These are phyloP conservation scores for Pitangus sulphuratus DNA, from an alignment of 2,797 vertebrate genomes.

Conservation along the genomic window DNA sequence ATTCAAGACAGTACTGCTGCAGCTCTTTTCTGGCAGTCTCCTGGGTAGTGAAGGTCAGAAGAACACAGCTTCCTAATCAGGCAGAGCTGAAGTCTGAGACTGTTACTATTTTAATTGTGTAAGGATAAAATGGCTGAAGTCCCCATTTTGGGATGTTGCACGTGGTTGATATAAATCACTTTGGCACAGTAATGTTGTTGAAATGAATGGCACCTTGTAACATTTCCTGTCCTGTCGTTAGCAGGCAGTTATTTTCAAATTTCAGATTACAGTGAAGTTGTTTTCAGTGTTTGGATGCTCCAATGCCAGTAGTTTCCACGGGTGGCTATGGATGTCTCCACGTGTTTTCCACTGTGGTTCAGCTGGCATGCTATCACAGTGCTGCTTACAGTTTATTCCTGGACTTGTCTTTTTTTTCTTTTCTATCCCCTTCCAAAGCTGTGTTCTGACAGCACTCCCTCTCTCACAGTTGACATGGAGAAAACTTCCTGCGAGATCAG, in stretches of 20 bases:
- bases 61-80: not conserved
- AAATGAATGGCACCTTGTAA: not conserved
- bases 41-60: not conserved
- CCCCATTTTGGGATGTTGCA: not conserved
- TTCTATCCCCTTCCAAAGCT: not conserved
- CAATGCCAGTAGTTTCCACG: not conserved
- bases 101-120: not conserved
- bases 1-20: not conserved
- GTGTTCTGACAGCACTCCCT: not conserved
- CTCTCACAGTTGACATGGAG: not conserved
- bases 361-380: not conserved
- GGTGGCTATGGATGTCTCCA: not conserved
- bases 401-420: not conserved
- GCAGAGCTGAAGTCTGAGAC: not conserved
- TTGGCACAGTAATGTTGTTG: not conserved
- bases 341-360: not conserved
- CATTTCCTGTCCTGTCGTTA: not conserved
- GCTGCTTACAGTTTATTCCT: not conserved
- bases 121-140: not conserved
- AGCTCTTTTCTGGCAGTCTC: not conserved
- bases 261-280: not conserved
- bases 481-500: not conserved
- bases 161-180: not conserved
- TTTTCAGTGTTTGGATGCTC: not conserved
- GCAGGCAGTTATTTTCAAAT: not conserved